A percentile compares a stretch with the other conserved stretches of the same genome.
Evolutionary conservation across 1,140 invertebrate species (phyloP).

Genomic region (Apis florea): DNA sequence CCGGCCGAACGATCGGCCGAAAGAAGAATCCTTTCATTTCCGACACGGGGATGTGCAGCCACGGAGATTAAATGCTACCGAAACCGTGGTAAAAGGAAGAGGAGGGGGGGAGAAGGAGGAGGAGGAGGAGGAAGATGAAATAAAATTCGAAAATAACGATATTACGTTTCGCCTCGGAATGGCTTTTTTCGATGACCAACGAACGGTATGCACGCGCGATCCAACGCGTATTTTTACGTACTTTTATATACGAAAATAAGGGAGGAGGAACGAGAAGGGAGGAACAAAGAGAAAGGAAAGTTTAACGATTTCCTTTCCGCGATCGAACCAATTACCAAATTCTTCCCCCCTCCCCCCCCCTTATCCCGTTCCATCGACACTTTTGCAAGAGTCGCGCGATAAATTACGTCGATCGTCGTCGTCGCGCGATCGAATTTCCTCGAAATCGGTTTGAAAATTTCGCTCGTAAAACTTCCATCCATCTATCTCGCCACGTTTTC

Average conservation of each 20-base stretch:
- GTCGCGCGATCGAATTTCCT: not conserved
- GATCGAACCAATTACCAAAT: not conserved
- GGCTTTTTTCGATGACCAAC: not conserved
- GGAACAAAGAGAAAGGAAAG: not conserved
- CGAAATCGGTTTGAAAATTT: not conserved
- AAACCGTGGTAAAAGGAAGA: conserved; percentile 40
- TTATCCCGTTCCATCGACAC: not conserved
- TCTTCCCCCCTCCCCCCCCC: too few relatives aligned
- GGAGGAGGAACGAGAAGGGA: not conserved
- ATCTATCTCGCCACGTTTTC: not conserved
- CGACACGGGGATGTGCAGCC: conserved; percentile 39
- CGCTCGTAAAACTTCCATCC: not conserved
- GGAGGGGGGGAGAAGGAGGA: too few relatives aligned
- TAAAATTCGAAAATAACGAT: not conserved
- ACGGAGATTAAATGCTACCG: conserved; percentile 57
- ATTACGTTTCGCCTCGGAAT: not conserved
- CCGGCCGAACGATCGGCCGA: not conserved
- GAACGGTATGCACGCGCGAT: too few relatives aligned
- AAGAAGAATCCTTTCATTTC: conserved; percentile 48
- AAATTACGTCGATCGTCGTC: too few relatives aligned
- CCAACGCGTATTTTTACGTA: too few relatives aligned
- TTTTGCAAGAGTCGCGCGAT: too few relatives aligned
- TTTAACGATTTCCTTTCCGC: not conserved
- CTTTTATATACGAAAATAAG: not conserved
- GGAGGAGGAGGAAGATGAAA: too few relatives aligned